Evolutionary conservation across 2,113 vertebrate genomes (phyloP).

Genomic region (Pardalotus punctatus): DNA sequence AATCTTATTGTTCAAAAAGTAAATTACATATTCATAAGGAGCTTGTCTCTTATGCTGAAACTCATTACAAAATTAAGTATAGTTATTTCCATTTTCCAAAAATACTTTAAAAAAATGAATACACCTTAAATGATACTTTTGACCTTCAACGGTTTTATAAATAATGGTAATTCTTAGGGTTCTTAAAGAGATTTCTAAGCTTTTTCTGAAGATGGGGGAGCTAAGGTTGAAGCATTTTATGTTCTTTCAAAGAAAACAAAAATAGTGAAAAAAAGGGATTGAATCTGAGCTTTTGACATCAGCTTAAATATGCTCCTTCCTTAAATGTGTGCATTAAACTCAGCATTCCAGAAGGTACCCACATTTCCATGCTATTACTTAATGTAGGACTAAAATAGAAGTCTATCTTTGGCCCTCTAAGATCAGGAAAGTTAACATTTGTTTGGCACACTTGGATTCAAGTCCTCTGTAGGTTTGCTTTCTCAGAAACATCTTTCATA

Average conservation of each 20-base stretch:
- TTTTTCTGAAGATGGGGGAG: not conserved
- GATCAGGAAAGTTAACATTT: not conserved
- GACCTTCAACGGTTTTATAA: not conserved
- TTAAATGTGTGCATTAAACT: not conserved
- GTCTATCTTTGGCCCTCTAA: not conserved
- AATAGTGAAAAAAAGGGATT: not conserved
- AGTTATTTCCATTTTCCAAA: constrained; percentile 32
- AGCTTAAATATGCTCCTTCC: not conserved
- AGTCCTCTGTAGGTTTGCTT: not conserved
- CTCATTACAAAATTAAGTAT: not conserved
- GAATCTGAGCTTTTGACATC: not conserved
- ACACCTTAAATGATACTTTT: not conserved
- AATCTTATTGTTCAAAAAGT: not conserved
- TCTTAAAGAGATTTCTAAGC: not conserved
- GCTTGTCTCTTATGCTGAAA: not conserved
- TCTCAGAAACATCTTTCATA: not conserved
- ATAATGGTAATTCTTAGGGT: not conserved
- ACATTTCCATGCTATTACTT: not conserved
- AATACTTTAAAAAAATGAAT: not conserved
- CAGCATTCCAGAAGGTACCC: not conserved
- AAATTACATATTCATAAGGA: not conserved
- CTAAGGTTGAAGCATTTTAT: not conserved
- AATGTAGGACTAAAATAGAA: not conserved
- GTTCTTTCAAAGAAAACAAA: not conserved
- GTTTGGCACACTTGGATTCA: not conserved